Conservation (phyloP, 1,140 invertebrate species). For the Drosophila subpulchrella region DNA sequence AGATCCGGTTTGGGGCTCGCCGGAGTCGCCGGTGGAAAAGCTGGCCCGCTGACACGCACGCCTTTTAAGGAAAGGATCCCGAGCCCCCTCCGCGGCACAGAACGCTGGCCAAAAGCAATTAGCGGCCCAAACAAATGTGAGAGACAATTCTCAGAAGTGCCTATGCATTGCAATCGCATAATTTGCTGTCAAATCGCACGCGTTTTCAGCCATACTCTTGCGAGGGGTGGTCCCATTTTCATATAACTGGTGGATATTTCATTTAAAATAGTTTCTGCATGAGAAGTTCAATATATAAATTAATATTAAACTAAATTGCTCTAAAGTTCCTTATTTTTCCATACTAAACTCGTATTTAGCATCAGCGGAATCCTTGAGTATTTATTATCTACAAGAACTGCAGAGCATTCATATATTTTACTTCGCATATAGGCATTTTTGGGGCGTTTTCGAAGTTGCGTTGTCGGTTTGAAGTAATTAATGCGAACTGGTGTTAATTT, state of each 20-base stretch:
- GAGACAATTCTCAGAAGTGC: constrained; percentile 45
- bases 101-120: constrained; percentile 49
- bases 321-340: too few species aligned
- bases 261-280: too few species aligned
- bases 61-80: constrained; percentile 40
- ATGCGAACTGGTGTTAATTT: constrained; percentile 53
- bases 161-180: constrained; percentile 43
- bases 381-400: neutral
- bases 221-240: neutral
- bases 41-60: constrained; percentile 43
- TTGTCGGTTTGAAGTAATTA: constrained; percentile 48
- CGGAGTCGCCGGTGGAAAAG: constrained; percentile 37
- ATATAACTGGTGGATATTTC: neutral
- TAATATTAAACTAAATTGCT: too few species aligned
- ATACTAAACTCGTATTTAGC: too few species aligned
- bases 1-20: constrained; percentile 50
- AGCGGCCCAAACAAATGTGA: constrained; percentile 48
- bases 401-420: constrained; percentile 14
- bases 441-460: constrained; percentile 32
- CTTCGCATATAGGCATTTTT: neutral
- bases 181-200: constrained; percentile 50
- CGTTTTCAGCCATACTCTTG: constrained; percentile 21
- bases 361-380: too few species aligned
- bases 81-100: constrained; percentile 16
- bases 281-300: too few species aligned